A percentile compares a stretch with the other conserved stretches of the same genome.
Evolutionary conservation across 37 sponge, comb jelly and placozoan genomes (phyloP).

Genomic region (Amphimedon queenslandica): DNA sequence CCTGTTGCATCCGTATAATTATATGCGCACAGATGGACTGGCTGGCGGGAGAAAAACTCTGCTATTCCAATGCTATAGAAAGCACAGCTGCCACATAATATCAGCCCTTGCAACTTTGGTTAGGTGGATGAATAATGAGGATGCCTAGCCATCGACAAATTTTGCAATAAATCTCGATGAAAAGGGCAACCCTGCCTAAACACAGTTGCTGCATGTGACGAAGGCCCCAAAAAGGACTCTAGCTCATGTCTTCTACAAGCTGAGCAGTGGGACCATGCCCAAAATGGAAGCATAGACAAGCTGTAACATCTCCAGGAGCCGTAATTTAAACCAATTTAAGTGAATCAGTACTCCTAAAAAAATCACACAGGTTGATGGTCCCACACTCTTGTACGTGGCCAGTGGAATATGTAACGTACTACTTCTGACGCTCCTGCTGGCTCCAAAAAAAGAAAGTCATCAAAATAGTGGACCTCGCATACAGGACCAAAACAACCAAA

Average conservation of each 20-base stretch:
- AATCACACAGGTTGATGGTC: not conserved
- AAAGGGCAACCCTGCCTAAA: not conserved
- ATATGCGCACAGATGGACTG: not conserved
- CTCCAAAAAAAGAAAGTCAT: conserved; percentile 12
- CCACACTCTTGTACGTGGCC: not conserved
- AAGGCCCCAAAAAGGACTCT: not conserved
- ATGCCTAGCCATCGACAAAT: not conserved
- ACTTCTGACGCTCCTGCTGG: too few species aligned
- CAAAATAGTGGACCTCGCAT: conserved; percentile 11
- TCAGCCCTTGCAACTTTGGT: not conserved
- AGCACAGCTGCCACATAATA: not conserved
- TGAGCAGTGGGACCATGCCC: not conserved
- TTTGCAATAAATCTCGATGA: not conserved
- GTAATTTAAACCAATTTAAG: too few species aligned
- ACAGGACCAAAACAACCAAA: not conserved
- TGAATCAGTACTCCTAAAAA: not conserved
- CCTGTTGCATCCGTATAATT: conserved; percentile 9
- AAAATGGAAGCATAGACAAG: too few species aligned
- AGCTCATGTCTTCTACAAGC: not conserved
- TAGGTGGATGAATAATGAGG: not conserved
- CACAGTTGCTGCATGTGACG: not conserved
- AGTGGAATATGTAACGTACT: not conserved
- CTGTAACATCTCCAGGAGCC: too few species aligned
- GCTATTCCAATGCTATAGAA: not conserved
- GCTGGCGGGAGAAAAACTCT: not conserved